Evolutionary conservation across 2,113 vertebrate genomes (phyloP), one percentile per base, ranked within the genome.

Genomic region (Nibea albiflora): DNA sequence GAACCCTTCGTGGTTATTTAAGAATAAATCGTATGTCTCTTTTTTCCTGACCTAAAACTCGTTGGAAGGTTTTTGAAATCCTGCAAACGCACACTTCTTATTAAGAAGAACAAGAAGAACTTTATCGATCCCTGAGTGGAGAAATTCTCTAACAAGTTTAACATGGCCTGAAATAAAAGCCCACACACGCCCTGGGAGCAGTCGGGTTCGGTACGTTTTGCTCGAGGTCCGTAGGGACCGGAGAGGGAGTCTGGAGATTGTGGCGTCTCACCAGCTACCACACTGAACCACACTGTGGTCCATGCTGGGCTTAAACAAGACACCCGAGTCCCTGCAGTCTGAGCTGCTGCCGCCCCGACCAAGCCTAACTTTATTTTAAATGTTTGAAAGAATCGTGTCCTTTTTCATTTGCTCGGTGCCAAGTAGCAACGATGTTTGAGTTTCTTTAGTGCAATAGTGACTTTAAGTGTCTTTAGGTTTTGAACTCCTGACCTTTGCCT

Each of bases 371-470:
- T 19, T 14, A 39, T 50, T 58, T 20, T 20, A 26, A 39, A 68
- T 58, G 28, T 39, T 56, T 42, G 11, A 11, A 16, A 5, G 0
- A 49, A 42, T 2, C 11, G 5, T 28, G 3, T 14, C 54, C 12
- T 47, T 73, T 64, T 60, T 52, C 10, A 46, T 58, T 63, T 16
- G 22, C 57, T 72, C 9, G 17, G 24, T 80, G 39, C 73, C 66
- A 72, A 85, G 84, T 78, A 46, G 84, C 76, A 46, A 73, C 26
- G 28, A 72, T 15, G 50, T 83, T 84, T 62, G 42, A 60, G 26
- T 71, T 80, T 39, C 7, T 39, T 69, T 80, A 84, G 85, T 91
- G 88, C 88, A 88, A 90, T 90, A 87, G 72, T 75, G 62, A 61
- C 73, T 75, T 82, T 10, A 60, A 42, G 35, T 2, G 31, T 28